Base-by-base conservation (phyloP, 2,797 vertebrate genomes). In the Anguilla obscura region DNA sequence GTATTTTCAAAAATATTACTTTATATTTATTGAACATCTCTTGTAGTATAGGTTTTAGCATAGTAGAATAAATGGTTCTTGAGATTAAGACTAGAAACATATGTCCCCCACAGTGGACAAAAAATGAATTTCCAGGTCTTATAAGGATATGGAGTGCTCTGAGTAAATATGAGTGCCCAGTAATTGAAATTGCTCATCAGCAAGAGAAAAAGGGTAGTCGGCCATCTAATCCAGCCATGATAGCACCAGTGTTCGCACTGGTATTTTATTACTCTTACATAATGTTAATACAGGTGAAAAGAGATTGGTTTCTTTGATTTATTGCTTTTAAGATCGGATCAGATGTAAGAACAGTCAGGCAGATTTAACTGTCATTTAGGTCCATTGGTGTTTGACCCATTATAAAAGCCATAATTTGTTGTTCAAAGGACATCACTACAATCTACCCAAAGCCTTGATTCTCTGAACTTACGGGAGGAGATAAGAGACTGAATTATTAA, bases 341-440 rank as follows among this genome's bases (percentile, higher is more conserved):
- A 74, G 27, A 14, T 86, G 6, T 76, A 86, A 79, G 52, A 54
- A 5, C 50, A 54, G 60, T 8, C 33, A 36, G 71, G 33, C 63
- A 76, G 71, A 84, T 27, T 48, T 48, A 66, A 30, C 24, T 80
- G 82, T 30, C 36, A 87, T 36, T 80, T 58, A 58, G 14, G 71
- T 58, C 66, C 69, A 45, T 60, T 87, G 86, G 74, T 52, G 56
- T 33, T 63, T 85, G 56, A 50, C 79, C 79, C 79, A 27, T 80
- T 58, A 45, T 63, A 80, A 66, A 83, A 63, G 63, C 48, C n/a
- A 40, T 40, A 63, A 60, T n/a, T 56, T n/a, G 74, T 90, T 63
- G 85, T 89, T 54, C 80, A 88, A 36, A 85, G 90, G 63, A 90
- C 89, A 89, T 5, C 30, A 33, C 85, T 76, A 86, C 91, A 92